These are phyloP conservation scores for Platynereis dumerilii DNA, from an alignment of 2,888 invertebrate genomes.

Conservation along the genomic window DNA sequence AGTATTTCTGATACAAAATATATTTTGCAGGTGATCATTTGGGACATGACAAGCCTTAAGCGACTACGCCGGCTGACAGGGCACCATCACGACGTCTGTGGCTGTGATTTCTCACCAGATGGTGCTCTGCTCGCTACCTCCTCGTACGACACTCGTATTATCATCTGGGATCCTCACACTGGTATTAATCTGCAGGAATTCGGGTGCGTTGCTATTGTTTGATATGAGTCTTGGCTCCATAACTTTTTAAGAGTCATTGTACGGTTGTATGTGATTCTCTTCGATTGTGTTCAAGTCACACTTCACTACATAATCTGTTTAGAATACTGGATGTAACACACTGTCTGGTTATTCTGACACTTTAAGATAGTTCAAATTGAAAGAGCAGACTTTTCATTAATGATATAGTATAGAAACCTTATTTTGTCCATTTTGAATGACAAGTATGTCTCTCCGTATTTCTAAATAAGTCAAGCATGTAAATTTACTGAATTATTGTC, in stretches of 20 bases:
- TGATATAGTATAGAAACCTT: too few relatives aligned
- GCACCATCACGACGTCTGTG: constrained; percentile 65
- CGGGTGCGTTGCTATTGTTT: too few relatives aligned
- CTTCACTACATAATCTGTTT: neutral
- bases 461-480: too few relatives aligned
- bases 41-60: constrained; percentile 58
- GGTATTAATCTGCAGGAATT: constrained; percentile 52
- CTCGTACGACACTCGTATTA: constrained; percentile 66
- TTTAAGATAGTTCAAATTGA: too few relatives aligned
- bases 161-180: constrained; percentile 66
- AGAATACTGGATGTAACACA: neutral
- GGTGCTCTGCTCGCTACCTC: constrained; percentile 67
- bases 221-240: neutral
- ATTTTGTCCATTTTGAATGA: too few relatives aligned
- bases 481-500: too few relatives aligned
- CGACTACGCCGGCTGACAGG: constrained; percentile 59
- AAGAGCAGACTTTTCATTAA: too few relatives aligned
- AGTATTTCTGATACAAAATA: too few relatives aligned
- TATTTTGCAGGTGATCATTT: constrained; percentile 66
- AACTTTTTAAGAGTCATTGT: neutral
- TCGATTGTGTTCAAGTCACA: neutral
- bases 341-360: too few relatives aligned
- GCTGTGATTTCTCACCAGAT: constrained; percentile 66
- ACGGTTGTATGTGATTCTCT: neutral
- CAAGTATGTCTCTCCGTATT: too few relatives aligned